These are phyloP conservation scores for Hanleya hanleyi DNA, from an alignment of 2,888 invertebrate genomes.

Conservation along the genomic window DNA sequence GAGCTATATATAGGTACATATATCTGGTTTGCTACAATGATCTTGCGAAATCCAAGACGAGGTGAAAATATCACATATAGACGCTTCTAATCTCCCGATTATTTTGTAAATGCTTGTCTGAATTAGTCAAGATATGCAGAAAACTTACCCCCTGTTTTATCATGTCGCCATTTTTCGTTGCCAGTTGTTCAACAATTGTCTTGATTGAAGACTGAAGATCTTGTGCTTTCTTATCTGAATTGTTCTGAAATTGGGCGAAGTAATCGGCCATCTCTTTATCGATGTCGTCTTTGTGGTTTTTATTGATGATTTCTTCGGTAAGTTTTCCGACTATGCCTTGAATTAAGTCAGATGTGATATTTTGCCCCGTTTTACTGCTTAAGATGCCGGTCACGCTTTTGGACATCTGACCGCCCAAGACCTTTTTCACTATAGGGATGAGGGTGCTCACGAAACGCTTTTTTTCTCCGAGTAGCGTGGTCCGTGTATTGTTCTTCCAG, in stretches of 20 bases:
- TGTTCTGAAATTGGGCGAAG: background rate
- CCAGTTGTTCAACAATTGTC: background rate
- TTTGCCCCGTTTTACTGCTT: background rate
- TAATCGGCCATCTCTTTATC: constrained; percentile 5
- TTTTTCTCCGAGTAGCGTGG: background rate
- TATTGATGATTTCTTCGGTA: constrained; percentile 11
- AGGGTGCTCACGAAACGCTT: background rate
- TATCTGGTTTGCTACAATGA: no score
- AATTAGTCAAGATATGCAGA: no score
- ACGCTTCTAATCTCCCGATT: no score
- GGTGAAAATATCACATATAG: no score
- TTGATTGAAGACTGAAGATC: background rate
- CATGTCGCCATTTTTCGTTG: background rate
- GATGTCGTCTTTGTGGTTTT: constrained; percentile 12
- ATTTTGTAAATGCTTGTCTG: no score
- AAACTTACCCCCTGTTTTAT: background rate
- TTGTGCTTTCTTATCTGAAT: background rate
- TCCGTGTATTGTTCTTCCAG: background rate
- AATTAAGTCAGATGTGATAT: background rate
- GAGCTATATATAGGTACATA: no score
- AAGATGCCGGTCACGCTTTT: background rate
- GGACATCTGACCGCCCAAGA: background rate
- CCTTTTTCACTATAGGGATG: background rate
- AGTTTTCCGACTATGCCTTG: constrained; percentile 3
- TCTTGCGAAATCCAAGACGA: no score